Conservation (phyloP, 2,888 invertebrate genomes). For the Torymus texanus region DNA sequence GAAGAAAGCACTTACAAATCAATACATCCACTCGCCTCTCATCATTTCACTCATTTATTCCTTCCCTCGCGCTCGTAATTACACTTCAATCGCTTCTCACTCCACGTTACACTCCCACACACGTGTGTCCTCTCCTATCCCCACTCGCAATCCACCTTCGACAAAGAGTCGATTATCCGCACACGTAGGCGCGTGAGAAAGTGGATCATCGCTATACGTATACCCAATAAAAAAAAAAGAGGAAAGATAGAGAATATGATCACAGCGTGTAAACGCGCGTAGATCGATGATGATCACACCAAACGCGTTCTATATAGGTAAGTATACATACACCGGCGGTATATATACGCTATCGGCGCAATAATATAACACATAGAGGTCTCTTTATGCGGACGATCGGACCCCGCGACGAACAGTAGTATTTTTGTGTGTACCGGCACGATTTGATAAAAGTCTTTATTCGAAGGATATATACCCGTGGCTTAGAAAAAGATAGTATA, state of each 20-base stretch:
- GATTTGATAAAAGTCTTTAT: constrained; percentile 65
- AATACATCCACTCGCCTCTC: not conserved
- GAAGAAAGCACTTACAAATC: not conserved
- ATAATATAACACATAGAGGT: constrained; percentile 62
- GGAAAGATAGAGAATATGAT: not conserved
- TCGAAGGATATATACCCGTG: constrained; percentile 27
- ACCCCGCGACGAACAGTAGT: constrained; percentile 69
- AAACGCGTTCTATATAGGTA: constrained; percentile 32
- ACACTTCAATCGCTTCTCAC: constrained; percentile 14
- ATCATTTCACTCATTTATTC: not conserved
- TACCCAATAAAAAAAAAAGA: constrained; percentile 46
- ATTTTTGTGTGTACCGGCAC: constrained; percentile 69
- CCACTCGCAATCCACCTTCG: no score
- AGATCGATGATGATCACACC: constrained; percentile 18
- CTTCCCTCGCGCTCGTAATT: constrained; percentile 1
- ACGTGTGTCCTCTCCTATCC: no score
- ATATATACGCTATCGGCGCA: constrained; percentile 36
- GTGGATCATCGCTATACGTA: constrained; percentile 47
- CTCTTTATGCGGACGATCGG: constrained; percentile 63
- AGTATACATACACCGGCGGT: not conserved
- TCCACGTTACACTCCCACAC: constrained; percentile 30
- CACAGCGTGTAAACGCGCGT: constrained; percentile 32
- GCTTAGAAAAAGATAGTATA: constrained; percentile 23
- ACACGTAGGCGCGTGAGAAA: constrained; percentile 59
- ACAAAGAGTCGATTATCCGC: constrained; percentile 49